A percentile compares a stretch with the other conserved stretches of the same genome.
Evolutionary conservation across 2,797 vertebrate species (phyloP).

Genomic region (Eulemur albifrons): DNA sequence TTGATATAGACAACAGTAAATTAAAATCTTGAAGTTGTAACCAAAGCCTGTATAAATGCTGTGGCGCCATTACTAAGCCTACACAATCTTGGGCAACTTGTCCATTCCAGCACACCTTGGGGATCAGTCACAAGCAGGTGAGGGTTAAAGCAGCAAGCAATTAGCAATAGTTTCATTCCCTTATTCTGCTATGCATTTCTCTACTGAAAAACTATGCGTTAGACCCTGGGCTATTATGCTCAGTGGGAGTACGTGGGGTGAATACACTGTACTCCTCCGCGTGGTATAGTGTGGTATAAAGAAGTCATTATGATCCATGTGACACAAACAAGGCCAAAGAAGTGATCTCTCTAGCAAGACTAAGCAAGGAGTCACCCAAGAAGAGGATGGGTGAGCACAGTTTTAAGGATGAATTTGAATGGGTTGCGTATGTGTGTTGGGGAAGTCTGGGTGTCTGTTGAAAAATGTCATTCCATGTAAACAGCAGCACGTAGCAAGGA

Average conservation of each 20-base stretch:
- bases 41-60: not conserved
- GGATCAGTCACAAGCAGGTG: too few relatives aligned
- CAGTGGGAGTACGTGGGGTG: not conserved
- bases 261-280: not conserved
- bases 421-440: not conserved
- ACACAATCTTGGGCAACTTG: not conserved
- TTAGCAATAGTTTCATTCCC: not conserved
- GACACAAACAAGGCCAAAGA: not conserved
- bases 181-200: not conserved
- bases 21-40: not conserved
- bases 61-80: not conserved
- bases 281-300: not conserved
- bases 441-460: not conserved
- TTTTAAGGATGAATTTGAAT: not conserved
- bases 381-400: accelerated
- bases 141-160: not conserved
- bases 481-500: not conserved
- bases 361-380: not conserved
- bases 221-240: not conserved
- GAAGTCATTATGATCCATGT: not conserved
- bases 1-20: not conserved
- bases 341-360: not conserved
- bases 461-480: not conserved
- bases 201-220: not conserved
- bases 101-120: accelerated